Base-by-base conservation (phyloP, 2,888 invertebrate species). In the Lasioglossum oenotherae region DNA sequence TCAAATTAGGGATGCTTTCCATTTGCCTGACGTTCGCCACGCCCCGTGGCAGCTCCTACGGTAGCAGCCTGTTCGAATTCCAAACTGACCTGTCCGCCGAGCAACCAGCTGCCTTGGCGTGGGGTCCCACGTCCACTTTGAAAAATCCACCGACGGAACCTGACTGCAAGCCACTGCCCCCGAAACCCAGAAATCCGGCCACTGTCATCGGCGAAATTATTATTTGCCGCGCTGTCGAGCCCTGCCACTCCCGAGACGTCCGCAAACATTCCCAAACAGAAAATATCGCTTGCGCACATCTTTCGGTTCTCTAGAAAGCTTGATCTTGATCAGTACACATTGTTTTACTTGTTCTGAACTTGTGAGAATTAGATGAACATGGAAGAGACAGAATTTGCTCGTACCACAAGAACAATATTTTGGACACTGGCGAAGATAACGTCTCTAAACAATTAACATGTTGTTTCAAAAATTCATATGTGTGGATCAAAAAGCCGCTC, bases 1-100 rank as follows among this genome's bases (percentile, higher is more conserved):
- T 94, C 93, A 94, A 95, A 95, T 95, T 94, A 94, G 94, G 93
- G 94, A 94, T 94, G 94, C 94, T 94, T 94, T 94, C 94, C 94
- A 94, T 94, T 93, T 92, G 92, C 88, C 93, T 94, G 95, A 95
- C 95, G 93, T 92, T 91, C 88, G 94, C 94, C 92, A 94, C 95
- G 94, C 95, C 95, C 93, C 92, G 90, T 88, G 86, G 86, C 88
- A 89, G 95, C 95, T 95, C 93, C 94, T 93, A 94, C 92, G 92
- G 94, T 93, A 93, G 93, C 92, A 85, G 90, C 88, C 87, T 88
- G 91, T 92, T 92, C 89, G 89, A 92, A 92, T 90, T 89, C 91
- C 87, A 91, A 93, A 92, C 93, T 91, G 91, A 91, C 89, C 92
- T 92, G 90, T 90, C 87, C 90, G 86, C 88, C n/a, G 85, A 82